These are phyloP conservation scores for Arrhopalites spinosus DNA, from an alignment of 2,888 invertebrate species.

Conservation along the genomic window DNA sequence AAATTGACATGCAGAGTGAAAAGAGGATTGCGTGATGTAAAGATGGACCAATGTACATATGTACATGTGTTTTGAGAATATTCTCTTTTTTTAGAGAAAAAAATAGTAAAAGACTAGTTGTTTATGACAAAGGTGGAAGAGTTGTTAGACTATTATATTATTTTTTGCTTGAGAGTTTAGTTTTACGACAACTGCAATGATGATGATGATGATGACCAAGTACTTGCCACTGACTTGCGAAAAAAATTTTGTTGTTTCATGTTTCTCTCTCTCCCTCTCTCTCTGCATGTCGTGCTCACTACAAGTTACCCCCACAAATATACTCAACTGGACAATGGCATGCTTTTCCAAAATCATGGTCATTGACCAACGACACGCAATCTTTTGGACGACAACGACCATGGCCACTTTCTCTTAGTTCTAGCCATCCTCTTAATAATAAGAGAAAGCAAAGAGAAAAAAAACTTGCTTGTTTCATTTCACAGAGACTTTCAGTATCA, in stretches of 20 bases:
- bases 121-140: background rate
- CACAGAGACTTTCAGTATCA: background rate
- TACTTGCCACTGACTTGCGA: constrained; percentile 22
- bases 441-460: background rate
- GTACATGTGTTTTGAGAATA: too few relatives aligned
- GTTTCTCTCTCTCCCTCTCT: background rate
- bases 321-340: constrained; percentile 16
- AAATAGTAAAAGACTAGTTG: background rate
- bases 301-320: constrained; percentile 10
- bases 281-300: background rate
- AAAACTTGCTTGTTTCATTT: background rate
- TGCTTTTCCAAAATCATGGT: constrained; percentile 22
- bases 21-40: constrained; percentile 18
- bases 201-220: constrained; percentile 26
- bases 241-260: constrained; percentile 18
- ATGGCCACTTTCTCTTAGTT: too few relatives aligned
- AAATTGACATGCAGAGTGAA: background rate
- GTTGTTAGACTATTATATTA: constrained; percentile 11
- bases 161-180: constrained; percentile 13
- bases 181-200: constrained; percentile 28
- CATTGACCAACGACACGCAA: constrained; percentile 25
- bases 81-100: too few relatives aligned
- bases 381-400: background rate
- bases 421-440: too few relatives aligned
- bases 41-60: background rate